Conservation (phyloP, 2,888 invertebrate species). For the Trilocha varians region DNA sequence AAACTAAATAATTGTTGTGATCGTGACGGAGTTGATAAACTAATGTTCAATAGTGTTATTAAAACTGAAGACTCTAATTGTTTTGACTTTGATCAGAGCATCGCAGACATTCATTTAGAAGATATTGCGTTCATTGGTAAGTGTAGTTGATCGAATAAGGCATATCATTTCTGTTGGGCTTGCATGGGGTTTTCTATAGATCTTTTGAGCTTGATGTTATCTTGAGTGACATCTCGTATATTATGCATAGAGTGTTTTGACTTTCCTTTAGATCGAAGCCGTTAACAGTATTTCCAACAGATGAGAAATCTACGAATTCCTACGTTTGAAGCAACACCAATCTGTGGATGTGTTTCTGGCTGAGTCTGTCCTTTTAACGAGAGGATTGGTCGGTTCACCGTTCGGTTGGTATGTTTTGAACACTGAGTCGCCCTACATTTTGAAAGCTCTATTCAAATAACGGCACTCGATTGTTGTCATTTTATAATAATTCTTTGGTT, state of each 20-base stretch:
- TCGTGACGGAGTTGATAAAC: too few relatives aligned
- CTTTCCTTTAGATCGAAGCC: slow-evolving; percentile 22
- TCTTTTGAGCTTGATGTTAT: slow-evolving; percentile 15
- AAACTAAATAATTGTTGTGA: too few relatives aligned
- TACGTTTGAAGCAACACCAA: slow-evolving; percentile 2
- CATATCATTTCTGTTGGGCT: slow-evolving; percentile 30
- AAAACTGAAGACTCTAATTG: not conserved
- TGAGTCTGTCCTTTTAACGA: too few relatives aligned
- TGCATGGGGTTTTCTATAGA: slow-evolving; percentile 37
- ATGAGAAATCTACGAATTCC: slow-evolving; percentile 12
- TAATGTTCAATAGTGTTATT: too few relatives aligned
- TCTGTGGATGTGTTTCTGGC: slow-evolving; percentile 5
- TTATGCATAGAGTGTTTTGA: slow-evolving; percentile 19
- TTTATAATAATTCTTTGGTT: not conserved
- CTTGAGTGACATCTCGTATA: slow-evolving; percentile 10
- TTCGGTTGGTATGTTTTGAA: not conserved
- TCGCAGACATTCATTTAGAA: slow-evolving; percentile 1
- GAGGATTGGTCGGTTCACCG: too few relatives aligned
- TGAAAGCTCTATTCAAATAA: not conserved
- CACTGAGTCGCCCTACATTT: not conserved
- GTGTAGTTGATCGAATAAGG: slow-evolving; percentile 35
- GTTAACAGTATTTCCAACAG: slow-evolving; percentile 14
- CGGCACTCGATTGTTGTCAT: not conserved
- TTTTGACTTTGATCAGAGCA: slow-evolving; percentile 1
- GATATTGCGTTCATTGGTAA: slow-evolving; percentile 28